phyloP scores from a whole-genome alignment of 2,113 vertebrate genomes.

The Lucifuga dentata region DNA sequence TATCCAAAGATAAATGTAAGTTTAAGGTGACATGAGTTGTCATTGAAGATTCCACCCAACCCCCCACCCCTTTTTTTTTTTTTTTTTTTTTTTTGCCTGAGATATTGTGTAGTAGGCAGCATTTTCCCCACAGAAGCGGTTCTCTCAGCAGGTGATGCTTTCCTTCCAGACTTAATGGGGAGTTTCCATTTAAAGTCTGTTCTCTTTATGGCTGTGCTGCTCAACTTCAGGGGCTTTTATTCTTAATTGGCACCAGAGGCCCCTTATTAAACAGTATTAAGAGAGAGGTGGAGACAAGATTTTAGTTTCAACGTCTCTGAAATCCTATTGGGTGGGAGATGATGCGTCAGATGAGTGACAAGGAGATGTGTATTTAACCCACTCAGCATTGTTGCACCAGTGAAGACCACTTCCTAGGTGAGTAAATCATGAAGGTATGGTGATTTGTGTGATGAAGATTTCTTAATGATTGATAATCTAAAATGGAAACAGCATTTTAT shows the following conservation, averaged over 20 bases:
- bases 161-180: constrained; percentile 67
- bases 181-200: constrained; percentile 76
- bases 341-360: constrained; percentile 26
- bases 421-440: constrained; percentile 35
- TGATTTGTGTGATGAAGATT: not conserved
- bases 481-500: not conserved
- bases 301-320: constrained; percentile 9
- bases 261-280: constrained; percentile 59
- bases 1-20: constrained; percentile 8
- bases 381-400: constrained; percentile 4
- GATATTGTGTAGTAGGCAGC: constrained; percentile 57
- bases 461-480: not conserved
- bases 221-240: constrained; percentile 47
- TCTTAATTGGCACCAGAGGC: constrained; percentile 72
- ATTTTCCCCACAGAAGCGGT: constrained; percentile 61
- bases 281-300: constrained; percentile 52
- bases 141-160: constrained; percentile 76
- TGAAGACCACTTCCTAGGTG: constrained; percentile 67
- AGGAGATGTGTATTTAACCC: constrained; percentile 70
- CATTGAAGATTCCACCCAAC: constrained; percentile 11
- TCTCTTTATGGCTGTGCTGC: constrained; percentile 70
- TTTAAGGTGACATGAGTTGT: not conserved
- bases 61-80: constrained; percentile 1
- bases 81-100: constrained; percentile 34
- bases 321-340: constrained; percentile 59